A percentile compares a stretch with the other conserved stretches of the same genome.
These are phyloP conservation scores for Eumeta japonica DNA, from an alignment of 1,140 invertebrate species.

Conservation along the genomic window DNA sequence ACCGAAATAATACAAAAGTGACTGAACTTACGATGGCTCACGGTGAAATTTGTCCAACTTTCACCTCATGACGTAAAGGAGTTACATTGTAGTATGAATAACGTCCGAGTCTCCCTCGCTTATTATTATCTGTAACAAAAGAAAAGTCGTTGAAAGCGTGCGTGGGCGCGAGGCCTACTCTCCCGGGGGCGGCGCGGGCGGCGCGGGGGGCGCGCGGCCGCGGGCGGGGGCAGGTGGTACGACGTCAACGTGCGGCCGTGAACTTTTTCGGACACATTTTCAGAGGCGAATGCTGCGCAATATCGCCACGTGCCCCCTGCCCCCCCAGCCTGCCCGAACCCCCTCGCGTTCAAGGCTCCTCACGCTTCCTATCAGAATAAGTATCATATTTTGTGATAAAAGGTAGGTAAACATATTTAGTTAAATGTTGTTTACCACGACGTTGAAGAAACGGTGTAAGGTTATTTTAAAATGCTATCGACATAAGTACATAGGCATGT, in stretches of 20 bases:
- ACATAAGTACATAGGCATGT: too few species aligned
- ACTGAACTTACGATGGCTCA: neutral
- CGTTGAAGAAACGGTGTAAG: too few species aligned
- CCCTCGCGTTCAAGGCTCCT: neutral
- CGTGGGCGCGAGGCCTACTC: conserved; percentile 20
- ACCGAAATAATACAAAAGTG: neutral
- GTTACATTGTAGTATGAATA: neutral
- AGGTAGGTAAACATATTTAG: too few species aligned
- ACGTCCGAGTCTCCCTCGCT: too few species aligned
- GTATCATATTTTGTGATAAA: neutral
- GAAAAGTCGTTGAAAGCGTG: too few species aligned
- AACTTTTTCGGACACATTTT: conserved; percentile 56
- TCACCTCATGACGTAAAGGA: neutral
- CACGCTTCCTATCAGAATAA: neutral
- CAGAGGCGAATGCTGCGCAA: conserved; percentile 51
- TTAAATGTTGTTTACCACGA: too few species aligned
- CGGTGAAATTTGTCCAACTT: neutral
- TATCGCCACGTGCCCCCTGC: conserved; percentile 21
- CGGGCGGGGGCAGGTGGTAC: conserved; percentile 17
- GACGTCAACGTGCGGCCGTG: conserved; percentile 52
- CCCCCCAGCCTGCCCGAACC: conserved; percentile 1
- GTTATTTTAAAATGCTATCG: too few species aligned
- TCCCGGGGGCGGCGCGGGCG: conserved; percentile 17
- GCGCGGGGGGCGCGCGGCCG: conserved; percentile 16
- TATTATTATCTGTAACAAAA: too few species aligned